These are phyloP conservation scores for Hippocampus comes DNA, from an alignment of 2,113 vertebrate genomes.

Conservation along the genomic window DNA sequence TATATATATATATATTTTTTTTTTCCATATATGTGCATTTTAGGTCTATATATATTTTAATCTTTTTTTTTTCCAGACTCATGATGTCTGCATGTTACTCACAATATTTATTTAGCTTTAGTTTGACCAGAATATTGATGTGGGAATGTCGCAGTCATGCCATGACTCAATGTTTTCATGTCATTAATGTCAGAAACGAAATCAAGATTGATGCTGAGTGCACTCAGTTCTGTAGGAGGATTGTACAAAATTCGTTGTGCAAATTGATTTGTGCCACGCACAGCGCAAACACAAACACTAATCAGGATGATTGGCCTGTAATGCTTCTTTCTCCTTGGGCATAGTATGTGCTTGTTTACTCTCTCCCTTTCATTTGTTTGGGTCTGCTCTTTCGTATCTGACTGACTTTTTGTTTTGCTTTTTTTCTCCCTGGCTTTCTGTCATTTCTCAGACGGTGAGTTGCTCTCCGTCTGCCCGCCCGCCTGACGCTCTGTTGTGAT, in stretches of 20 bases:
- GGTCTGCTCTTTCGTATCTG: background rate
- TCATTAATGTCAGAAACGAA: conserved; percentile 1
- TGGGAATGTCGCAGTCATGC: conserved; percentile 11
- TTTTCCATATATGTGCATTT: too few species aligned
- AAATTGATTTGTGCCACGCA: conserved; percentile 42
- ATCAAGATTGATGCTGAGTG: conserved; percentile 4
- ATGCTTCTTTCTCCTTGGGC: conserved; percentile 31
- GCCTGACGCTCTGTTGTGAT: conserved; percentile 46
- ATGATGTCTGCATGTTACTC: conserved; percentile 19
- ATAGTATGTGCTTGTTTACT: conserved; percentile 4
- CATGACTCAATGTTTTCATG: conserved; percentile 4
- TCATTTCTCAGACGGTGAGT: conserved; percentile 70
- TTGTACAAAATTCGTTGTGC: conserved; percentile 46
- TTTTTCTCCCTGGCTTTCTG: conserved; percentile 67
- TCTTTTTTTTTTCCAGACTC: conserved; percentile 20
- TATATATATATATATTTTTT: too few species aligned
- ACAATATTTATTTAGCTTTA: conserved; percentile 25
- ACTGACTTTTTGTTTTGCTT: conserved; percentile 63
- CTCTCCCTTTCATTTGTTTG: conserved; percentile 6
- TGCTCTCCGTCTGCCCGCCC: conserved; percentile 46
- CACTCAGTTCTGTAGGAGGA: conserved; percentile 23
- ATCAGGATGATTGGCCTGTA: conserved; percentile 50
- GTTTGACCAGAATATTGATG: conserved; percentile 21
- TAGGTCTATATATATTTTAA: background rate
- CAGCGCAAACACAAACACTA: conserved; percentile 46